Evolutionary conservation across 2,888 invertebrate species (phyloP).

Genomic region (Chrysomela aeneicollis): DNA sequence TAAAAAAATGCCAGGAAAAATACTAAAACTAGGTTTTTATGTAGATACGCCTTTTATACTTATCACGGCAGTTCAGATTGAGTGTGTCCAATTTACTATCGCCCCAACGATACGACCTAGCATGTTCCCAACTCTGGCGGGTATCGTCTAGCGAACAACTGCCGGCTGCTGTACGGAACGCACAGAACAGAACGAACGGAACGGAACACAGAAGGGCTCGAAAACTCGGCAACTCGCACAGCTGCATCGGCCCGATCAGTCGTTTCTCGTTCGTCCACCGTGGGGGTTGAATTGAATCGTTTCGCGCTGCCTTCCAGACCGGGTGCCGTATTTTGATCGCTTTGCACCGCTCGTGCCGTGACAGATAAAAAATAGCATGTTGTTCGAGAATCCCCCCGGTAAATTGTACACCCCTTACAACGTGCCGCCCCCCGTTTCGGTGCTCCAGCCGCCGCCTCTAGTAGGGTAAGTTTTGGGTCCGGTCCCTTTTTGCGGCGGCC

Average conservation of each 20-base stretch:
- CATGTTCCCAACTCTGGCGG: constrained; percentile 44
- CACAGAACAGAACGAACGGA: constrained; percentile 37
- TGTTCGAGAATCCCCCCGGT: constrained; percentile 74
- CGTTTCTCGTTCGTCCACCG: constrained; percentile 44
- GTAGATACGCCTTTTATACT: too few relatives aligned
- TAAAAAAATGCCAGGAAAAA: too few relatives aligned
- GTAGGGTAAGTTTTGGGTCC: constrained; percentile 54
- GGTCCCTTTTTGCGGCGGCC: constrained; percentile 8
- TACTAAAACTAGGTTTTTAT: too few relatives aligned
- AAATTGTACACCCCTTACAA: constrained; percentile 76
- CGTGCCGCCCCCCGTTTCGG: constrained; percentile 72
- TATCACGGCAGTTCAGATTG: too few relatives aligned
- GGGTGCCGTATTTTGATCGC: constrained; percentile 22
- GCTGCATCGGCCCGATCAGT: constrained; percentile 44
- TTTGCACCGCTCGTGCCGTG: constrained; percentile 1
- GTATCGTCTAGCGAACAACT: constrained; percentile 36
- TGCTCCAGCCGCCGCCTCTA: constrained; percentile 48
- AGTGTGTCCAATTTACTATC: constrained; percentile 37
- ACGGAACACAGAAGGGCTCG: constrained; percentile 35
- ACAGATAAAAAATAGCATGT: constrained; percentile 60
- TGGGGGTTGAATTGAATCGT: constrained; percentile 53
- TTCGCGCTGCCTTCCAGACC: constrained; percentile 24
- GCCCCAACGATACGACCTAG: constrained; percentile 40
- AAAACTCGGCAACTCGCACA: constrained; percentile 42
- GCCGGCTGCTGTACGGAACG: constrained; percentile 47